phyloP scores from a whole-genome alignment of 2,113 vertebrate species.

The Zosterops pallidus region DNA sequence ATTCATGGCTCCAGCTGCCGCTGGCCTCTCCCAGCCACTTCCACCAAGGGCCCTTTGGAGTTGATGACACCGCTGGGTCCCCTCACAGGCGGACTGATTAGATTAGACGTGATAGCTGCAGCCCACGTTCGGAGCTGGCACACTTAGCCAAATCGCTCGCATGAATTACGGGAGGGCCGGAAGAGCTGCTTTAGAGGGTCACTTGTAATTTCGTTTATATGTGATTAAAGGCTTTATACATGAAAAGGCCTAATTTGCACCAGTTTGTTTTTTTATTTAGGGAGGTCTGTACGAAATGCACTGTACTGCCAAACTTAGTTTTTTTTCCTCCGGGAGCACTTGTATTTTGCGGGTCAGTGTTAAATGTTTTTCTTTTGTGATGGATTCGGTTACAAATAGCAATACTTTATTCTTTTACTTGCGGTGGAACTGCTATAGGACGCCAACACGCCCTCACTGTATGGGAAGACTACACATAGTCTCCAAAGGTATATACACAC shows the following conservation, averaged over 20 bases:
- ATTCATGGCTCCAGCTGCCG: constrained; percentile 48
- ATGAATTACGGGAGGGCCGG: background rate
- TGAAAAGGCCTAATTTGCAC: constrained; percentile 21
- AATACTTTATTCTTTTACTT: background rate
- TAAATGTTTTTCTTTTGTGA: background rate
- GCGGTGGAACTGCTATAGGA: background rate
- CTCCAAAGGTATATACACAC: background rate
- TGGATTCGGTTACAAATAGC: background rate
- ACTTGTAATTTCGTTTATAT: constrained; percentile 12
- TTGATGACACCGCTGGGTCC: constrained; percentile 52
- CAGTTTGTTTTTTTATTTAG: background rate
- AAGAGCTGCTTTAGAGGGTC: constrained; percentile 8
- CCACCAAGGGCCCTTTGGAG: constrained; percentile 62
- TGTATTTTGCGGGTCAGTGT: background rate
- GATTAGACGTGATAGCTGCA: constrained; percentile 31
- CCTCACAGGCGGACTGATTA: constrained; percentile 29
- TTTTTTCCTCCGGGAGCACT: background rate
- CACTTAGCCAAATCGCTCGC: background rate
- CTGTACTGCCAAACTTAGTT: constrained; percentile 5
- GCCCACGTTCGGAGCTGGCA: background rate
- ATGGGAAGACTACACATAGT: background rate
- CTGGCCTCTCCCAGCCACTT: constrained; percentile 69
- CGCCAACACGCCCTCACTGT: background rate
- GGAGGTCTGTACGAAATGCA: background rate
- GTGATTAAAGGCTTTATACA: constrained; percentile 14